These are phyloP conservation scores for Nyleta sp. DNA, from an alignment of 2,888 invertebrate species.

Conservation along the genomic window DNA sequence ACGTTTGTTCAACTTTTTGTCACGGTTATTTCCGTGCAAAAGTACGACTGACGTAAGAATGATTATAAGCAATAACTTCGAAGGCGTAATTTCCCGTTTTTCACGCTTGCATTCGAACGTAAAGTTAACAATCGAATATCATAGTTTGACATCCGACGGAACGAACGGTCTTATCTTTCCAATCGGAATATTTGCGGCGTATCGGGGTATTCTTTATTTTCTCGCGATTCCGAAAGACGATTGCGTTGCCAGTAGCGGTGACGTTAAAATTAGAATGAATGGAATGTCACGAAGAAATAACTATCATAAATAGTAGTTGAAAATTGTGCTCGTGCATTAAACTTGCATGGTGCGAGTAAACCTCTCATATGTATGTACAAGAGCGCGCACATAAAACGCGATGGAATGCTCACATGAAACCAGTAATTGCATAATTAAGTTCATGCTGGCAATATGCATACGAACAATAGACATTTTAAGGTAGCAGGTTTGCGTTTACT, in stretches of 20 bases:
- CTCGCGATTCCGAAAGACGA: too few species aligned
- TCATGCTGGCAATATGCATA: slow-evolving; percentile 34
- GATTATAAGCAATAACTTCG: too few species aligned
- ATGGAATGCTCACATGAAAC: slow-evolving; percentile 66
- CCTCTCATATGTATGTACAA: slow-evolving; percentile 67
- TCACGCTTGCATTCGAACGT: background rate
- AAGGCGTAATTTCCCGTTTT: too few species aligned
- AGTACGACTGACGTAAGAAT: too few species aligned
- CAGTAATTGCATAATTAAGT: slow-evolving; percentile 46
- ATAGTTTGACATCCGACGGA: background rate
- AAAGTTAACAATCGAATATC: background rate
- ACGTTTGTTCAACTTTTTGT: too few species aligned
- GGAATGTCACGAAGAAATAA: too few species aligned
- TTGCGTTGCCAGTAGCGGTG: too few species aligned
- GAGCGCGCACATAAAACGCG: slow-evolving; percentile 66
- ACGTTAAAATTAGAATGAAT: too few species aligned
- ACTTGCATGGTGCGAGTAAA: slow-evolving; percentile 17
- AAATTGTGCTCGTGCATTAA: slow-evolving; percentile 28
- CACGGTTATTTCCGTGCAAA: too few species aligned
- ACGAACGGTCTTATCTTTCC: background rate
- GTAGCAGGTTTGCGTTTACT: slow-evolving; percentile 1
- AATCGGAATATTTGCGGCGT: slow-evolving; percentile 3
- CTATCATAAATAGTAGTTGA: slow-evolving; percentile 38
- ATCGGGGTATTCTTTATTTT: background rate
- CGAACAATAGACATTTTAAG: slow-evolving; percentile 46